Base-by-base conservation (phyloP, 2,888 invertebrate species). In the Glaucopsyche alexis region DNA sequence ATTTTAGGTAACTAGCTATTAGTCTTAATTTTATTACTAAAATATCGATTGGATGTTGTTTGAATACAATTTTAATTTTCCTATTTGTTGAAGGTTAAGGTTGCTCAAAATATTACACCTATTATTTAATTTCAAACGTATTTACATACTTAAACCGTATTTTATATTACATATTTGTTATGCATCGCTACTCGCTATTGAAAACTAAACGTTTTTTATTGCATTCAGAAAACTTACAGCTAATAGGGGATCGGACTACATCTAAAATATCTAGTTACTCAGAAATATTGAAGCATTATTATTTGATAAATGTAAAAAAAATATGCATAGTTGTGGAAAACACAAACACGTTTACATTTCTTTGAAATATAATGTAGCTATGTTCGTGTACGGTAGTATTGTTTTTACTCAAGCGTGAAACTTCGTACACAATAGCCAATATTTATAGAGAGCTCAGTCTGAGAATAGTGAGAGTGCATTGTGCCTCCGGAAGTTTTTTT, bases 31-130 rank as follows among this genome's bases (percentile, higher is more conserved):
- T 49, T 49, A 49, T 49, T 14, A 49, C 3, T 14, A n/a, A 16
- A 50, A 50, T n/a, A n/a, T 7, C 50, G 50, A 50, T 16, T 50
- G 11, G 45, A 11, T 7, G 14, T 50, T 50, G 14, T 50, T n/a
- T n/a, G n/a, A 4, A 5, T n/a, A 50, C n/a, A 50, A 14, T 52
- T 52, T 52, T 16, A 52, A 52, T 52, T 52, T 16, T 9, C 16
- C 52, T 52, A 9, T 52, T 52, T 52, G n/a, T 52, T n/a, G 52
- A 52, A 16, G 52, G 52, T n/a, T 52, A 16, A n/a, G 50, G 50
- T 50, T 14, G 50, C n/a, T 50, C 14, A 50, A 14, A 7, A n/a
- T 50, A n/a, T n/a, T n/a, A 29, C 29, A 29, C 29, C n/a, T n/a
- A 50, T 49, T 49, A 29, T 29, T 29, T 29, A 29, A 29, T 29